Conservation (phyloP, 2,888 invertebrate species). For the Thereva nobilitata region DNA sequence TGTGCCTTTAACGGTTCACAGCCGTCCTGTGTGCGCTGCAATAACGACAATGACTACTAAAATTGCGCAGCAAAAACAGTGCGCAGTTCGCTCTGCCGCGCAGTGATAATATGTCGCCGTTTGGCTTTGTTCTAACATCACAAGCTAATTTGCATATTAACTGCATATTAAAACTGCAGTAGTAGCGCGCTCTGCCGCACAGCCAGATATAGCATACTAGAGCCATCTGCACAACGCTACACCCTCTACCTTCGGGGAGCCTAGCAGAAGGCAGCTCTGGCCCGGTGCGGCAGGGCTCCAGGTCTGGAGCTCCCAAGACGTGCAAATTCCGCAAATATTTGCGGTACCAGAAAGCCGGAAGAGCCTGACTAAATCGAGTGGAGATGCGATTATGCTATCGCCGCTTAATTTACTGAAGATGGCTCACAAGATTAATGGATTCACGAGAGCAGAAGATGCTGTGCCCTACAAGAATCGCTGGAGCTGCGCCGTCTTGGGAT, state of each 20-base stretch:
- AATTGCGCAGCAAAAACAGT: not conserved
- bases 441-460: slow-evolving; percentile 1
- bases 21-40: slow-evolving; percentile 16
- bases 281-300: not conserved
- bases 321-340: slow-evolving; percentile 35
- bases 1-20: slow-evolving; percentile 40
- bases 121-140: slow-evolving; percentile 29
- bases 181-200: slow-evolving; percentile 16
- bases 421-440: slow-evolving; percentile 26
- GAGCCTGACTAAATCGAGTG: slow-evolving; percentile 18
- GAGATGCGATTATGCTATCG: slow-evolving; percentile 33
- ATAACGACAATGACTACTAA: not conserved
- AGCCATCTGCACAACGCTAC: slow-evolving; percentile 10
- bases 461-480: too few relatives aligned
- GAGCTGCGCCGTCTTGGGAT: too few relatives aligned
- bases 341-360: slow-evolving; percentile 32
- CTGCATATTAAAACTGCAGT: slow-evolving; percentile 32
- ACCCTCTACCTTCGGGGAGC: slow-evolving; percentile 23
- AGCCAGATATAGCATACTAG: not conserved
- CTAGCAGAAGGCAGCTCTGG: slow-evolving; percentile 1
- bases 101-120: slow-evolving; percentile 31
- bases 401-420: slow-evolving; percentile 31
- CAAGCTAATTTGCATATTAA: slow-evolving; percentile 33
- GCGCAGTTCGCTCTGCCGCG: not conserved
- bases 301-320: slow-evolving; percentile 21